phyloP scores from a whole-genome alignment of 2,113 vertebrate genomes.

The Syrmaticus mikado region DNA sequence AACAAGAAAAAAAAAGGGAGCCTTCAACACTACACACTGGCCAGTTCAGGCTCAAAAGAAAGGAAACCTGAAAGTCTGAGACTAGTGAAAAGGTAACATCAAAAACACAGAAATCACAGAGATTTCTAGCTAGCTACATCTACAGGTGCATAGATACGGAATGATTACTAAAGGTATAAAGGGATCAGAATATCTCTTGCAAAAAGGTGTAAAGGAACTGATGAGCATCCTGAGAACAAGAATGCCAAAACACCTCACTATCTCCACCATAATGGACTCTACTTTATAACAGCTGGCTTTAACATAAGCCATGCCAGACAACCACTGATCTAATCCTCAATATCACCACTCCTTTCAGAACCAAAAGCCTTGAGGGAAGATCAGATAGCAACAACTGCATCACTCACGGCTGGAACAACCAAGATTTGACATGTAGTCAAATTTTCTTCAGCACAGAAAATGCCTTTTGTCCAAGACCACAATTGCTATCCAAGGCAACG shows the following conservation, averaged over 20 bases:
- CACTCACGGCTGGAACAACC: not conserved
- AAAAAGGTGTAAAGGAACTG: not conserved
- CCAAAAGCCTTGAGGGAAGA: not conserved
- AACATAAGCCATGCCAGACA: not conserved
- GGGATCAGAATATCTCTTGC: not conserved
- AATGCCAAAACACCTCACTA: not conserved
- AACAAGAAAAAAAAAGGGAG: not conserved
- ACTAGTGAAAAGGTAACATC: not conserved
- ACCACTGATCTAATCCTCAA: not conserved
- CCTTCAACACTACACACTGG: not conserved
- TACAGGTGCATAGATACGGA: not conserved
- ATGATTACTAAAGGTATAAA: not conserved
- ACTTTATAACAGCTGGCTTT: not conserved
- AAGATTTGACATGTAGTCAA: not conserved
- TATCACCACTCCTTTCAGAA: not conserved
- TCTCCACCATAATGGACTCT: not conserved
- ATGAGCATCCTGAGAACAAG: not conserved
- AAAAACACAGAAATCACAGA: not conserved
- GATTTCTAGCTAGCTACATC: not conserved
- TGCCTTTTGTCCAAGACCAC: not conserved
- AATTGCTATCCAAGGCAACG: not conserved
- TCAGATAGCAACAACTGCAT: not conserved
- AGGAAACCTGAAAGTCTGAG: not conserved
- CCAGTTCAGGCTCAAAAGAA: not conserved
- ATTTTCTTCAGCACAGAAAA: not conserved